Percentiles rank a stretch among this genome's conserved stretches.
phyloP scores from a whole-genome alignment of 2,888 invertebrate genomes.

The Thumatha senex region DNA sequence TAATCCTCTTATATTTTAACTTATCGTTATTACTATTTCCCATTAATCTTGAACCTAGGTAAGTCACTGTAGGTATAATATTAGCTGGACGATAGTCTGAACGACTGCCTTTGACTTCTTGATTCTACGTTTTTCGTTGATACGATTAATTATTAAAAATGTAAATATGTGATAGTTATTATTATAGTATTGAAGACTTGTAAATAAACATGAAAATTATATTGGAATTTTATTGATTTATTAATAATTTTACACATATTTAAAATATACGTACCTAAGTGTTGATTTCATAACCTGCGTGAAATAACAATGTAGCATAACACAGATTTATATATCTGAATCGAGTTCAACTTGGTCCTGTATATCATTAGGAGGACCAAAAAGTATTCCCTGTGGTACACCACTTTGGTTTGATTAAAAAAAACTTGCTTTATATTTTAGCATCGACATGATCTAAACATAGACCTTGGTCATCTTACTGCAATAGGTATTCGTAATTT shows the following conservation, averaged over 20 bases:
- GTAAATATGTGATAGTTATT: conserved; percentile 40
- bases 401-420: not conserved
- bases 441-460: too few relatives aligned
- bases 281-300: not conserved
- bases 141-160: conserved; percentile 14
- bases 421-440: too few relatives aligned
- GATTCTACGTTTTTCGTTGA: conserved; percentile 13
- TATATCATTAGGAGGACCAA: not conserved
- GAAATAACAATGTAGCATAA: not conserved
- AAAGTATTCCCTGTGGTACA: not conserved
- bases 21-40: too few relatives aligned
- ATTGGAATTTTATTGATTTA: not conserved
- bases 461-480: too few relatives aligned
- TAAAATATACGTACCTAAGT: not conserved
- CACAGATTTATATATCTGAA: too few relatives aligned
- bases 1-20: too few relatives aligned
- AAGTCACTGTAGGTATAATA: too few relatives aligned
- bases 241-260: not conserved
- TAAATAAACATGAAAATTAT: not conserved
- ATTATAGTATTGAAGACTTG: conserved; percentile 27
- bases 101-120: conserved; percentile 10
- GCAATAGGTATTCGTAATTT: too few relatives aligned
- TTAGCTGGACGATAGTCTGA: conserved; percentile 7
- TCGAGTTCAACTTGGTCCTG: not conserved
- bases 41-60: too few relatives aligned